Base-by-base conservation (phyloP, 2,888 invertebrate species). In the Cheilosia vernalis region DNA sequence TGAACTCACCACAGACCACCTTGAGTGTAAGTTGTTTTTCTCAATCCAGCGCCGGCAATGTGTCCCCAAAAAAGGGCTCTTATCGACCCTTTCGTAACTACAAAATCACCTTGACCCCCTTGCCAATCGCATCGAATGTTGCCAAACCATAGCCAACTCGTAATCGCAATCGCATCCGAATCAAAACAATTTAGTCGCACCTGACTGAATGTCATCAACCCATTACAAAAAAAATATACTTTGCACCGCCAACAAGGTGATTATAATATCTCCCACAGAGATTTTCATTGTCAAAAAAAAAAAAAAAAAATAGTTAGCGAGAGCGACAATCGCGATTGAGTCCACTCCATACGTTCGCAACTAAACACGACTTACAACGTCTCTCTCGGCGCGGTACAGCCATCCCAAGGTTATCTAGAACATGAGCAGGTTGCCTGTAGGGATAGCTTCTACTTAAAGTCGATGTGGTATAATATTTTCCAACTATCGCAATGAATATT, bases 331-430 rank as follows among this genome's bases (percentile, higher is more conserved):
- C 51, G 19, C 33, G 70, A 82, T 77, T 53, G 58, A 49, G 44
- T 64, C 60, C 70, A 67, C 70, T 66, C 15, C n/a, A n/a, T 4
- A 56, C 66, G 30, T 53, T n/a, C 21, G 33, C 66, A 40, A 60
- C 80, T 30, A 56, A 49, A 64, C 79, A 79, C 74, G 74, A 84
- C 53, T 74, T 63, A 37, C 74, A 73, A 78, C 77, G 72, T 73
- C 56, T 73, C 49, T 17, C 47, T 9, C 47, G 44, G n/a, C 37
- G 13, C 37, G 33, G 10, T 5, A 4, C 40, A 66, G 72, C 21
- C 51, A 56, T 53, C 51, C 74, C 84, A 84, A 84, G 84, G 84
- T 76, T 84, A 74, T 79, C 74, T 49, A 79, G 69, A 84, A 84
- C 83, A 79, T 74, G 69, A 79, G 58, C 77, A 63, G 33, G 72